Evolutionary conservation across 2,888 invertebrate species (phyloP), one percentile per base, ranked within the genome.

Genomic region (Drosophila buzzatii): DNA sequence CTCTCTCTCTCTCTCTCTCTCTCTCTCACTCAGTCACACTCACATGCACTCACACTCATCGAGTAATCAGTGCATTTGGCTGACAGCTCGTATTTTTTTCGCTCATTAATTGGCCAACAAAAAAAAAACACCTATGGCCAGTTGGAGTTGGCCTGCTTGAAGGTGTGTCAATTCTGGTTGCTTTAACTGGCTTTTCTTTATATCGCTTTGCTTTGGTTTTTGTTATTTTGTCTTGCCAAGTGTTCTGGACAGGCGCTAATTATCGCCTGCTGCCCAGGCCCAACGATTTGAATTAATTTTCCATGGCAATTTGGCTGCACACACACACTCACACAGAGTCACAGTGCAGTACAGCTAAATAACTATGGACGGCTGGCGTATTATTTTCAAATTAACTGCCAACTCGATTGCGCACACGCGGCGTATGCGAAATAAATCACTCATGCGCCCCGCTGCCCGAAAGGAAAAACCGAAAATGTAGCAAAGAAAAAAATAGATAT

Each of bases 341-440:
- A 10, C 33, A 33, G 33, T 33, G 27, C 27, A 52, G 66, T 18
- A 16, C 37, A 68, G 58, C 60, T 45, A 57, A 69, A 23, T 23
- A 47, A 20, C 42, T 51, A 18, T 12, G 64, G 44, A 27, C 58
- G 75, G 60, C 66, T 65, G 64, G 63, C 68, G 88, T 85, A 88
- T 85, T 85, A 85, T 85, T 85, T 85, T 85, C 88, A 82, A 85
- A 85, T 89, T 89, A 85, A 89, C 70, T 85, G 89, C 63, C 72
- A 70, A 41, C 75, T 62, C 73, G 81, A 77, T 77, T 67, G 78
- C 88, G 71, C 84, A 89, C 90, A 89, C 85, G 85, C 88, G 85
- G 88, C 90, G 79, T 89, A 85, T 89, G 82, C 82, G 89, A 89
- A 76, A 89, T 89, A 84, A 84, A 84, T 89, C 89, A 84, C 84